phyloP scores from a whole-genome alignment of 2,113 vertebrate species.

The Acrocephalus arundinaceus region DNA sequence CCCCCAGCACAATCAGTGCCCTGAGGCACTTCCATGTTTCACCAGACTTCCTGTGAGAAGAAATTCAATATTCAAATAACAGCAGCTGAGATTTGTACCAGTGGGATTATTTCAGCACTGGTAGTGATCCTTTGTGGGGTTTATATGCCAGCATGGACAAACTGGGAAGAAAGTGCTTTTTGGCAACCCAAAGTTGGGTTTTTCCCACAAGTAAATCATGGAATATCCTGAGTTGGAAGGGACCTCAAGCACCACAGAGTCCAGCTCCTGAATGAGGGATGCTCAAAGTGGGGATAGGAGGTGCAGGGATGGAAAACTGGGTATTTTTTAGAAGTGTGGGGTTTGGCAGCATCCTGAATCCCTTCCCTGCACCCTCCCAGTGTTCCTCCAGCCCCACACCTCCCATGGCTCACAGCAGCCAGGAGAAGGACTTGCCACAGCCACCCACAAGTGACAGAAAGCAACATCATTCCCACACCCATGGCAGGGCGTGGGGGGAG shows the following conservation, averaged over 20 bases:
- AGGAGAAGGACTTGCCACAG: background rate
- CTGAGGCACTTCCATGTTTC: background rate
- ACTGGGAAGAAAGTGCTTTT: background rate
- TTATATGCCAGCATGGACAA: background rate
- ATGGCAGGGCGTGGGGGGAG: background rate
- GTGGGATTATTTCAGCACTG: background rate
- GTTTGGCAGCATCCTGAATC: background rate
- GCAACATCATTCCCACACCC: background rate
- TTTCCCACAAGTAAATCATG: background rate
- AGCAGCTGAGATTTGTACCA: background rate
- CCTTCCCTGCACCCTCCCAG: fast-evolving
- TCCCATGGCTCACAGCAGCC: fast-evolving
- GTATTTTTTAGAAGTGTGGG: background rate
- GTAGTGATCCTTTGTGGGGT: fast-evolving
- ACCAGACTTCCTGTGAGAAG: background rate
- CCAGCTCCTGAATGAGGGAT: background rate
- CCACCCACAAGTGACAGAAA: background rate
- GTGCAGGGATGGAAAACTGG: background rate
- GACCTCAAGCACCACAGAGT: background rate
- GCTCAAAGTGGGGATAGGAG: background rate
- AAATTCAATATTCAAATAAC: background rate
- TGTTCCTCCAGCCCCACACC: background rate
- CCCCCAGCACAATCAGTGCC: background rate
- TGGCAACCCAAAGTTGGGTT: no score
- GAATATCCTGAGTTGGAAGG: background rate